Conservation (phyloP, 2,888 invertebrate genomes). For the Tetragonisca angustula region DNA sequence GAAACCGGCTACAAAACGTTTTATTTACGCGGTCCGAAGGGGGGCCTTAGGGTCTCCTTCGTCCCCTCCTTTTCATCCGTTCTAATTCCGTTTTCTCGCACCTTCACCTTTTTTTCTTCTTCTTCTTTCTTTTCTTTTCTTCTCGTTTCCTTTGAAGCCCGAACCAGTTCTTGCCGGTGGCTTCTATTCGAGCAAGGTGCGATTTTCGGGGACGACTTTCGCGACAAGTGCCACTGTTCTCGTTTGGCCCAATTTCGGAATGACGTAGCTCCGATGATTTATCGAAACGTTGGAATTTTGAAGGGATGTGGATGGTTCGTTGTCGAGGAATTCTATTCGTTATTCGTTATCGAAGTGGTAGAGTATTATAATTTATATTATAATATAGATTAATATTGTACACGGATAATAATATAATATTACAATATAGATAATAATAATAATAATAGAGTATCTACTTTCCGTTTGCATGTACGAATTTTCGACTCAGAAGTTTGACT, state of each 20-base stretch:
- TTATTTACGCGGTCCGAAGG: conserved; percentile 72
- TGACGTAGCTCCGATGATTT: background rate
- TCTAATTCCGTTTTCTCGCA: conserved; percentile 60
- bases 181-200: conserved; percentile 56
- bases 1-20: conserved; percentile 78
- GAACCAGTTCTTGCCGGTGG: background rate
- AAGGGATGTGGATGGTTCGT: background rate
- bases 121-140: background rate
- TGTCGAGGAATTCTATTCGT: background rate
- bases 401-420: no score
- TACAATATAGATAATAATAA: no score
- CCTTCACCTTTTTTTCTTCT: conserved; percentile 22
- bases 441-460: no score
- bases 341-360: no score
- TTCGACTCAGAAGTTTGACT: no score
- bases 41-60: conserved; percentile 35
- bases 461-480: no score
- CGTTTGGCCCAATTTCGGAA: conserved; percentile 7
- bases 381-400: no score
- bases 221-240: conserved; percentile 72
- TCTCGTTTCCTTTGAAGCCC: background rate
- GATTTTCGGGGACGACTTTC: conserved; percentile 55
- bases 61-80: conserved; percentile 25
- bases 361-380: no score
- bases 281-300: background rate